Percentiles rank a stretch among this genome's conserved stretches.
These are phyloP conservation scores for Sisyra terminalis DNA, from an alignment of 2,888 invertebrate species.

Conservation along the genomic window DNA sequence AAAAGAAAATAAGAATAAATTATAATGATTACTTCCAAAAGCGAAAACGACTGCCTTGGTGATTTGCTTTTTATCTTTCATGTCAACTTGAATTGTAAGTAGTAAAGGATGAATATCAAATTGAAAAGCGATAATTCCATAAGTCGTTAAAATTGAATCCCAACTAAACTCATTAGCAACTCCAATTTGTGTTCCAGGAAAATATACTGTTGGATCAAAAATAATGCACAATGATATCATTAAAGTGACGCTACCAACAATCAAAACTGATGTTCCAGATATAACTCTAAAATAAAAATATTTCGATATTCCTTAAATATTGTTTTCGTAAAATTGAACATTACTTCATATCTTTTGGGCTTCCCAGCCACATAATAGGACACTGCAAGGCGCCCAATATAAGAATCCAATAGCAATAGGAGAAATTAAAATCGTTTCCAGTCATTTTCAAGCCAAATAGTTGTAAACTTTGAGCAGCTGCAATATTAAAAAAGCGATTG, in stretches of 20 bases:
- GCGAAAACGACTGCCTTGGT: slow-evolving; percentile 53
- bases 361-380: slow-evolving; percentile 76
- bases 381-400: slow-evolving; percentile 56
- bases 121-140: slow-evolving; percentile 52
- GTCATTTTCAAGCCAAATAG: slow-evolving; percentile 57
- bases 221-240: slow-evolving; percentile 50
- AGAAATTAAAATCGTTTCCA: slow-evolving; percentile 42
- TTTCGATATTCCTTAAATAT: neutral
- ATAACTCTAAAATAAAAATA: slow-evolving; percentile 31
- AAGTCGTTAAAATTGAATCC: slow-evolving; percentile 39
- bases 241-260: slow-evolving; percentile 45
- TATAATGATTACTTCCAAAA: slow-evolving; percentile 38
- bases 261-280: slow-evolving; percentile 44
- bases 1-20: slow-evolving; percentile 1
- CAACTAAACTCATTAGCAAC: slow-evolving; percentile 21
- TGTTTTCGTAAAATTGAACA: slow-evolving; percentile 16
- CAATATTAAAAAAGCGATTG: slow-evolving; percentile 12
- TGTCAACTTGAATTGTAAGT: slow-evolving; percentile 83
- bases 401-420: slow-evolving; percentile 72
- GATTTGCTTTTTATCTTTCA: slow-evolving; percentile 61
- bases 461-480: slow-evolving; percentile 66
- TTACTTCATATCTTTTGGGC: slow-evolving; percentile 87
- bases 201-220: slow-evolving; percentile 11
- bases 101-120: slow-evolving; percentile 73
- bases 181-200: no score